Conservation (phyloP, 2,113 vertebrate genomes). For the Micronisus gabar region DNA sequence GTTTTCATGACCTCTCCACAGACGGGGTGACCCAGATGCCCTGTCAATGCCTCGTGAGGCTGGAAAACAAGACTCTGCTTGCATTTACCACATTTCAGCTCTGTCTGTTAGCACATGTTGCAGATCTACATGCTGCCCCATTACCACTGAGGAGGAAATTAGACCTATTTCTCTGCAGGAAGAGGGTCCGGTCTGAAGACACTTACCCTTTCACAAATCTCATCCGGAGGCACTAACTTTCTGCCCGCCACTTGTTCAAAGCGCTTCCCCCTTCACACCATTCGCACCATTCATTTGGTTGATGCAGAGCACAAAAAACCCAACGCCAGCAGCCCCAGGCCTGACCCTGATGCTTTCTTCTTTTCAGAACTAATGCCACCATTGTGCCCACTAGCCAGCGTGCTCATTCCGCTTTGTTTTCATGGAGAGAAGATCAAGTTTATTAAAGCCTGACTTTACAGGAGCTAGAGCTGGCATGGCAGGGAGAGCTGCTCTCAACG, state of each 20-base stretch:
- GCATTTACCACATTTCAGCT: background rate
- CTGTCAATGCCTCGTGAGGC: background rate
- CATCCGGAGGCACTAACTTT: background rate
- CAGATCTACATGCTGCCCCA: background rate
- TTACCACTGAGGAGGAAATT: background rate
- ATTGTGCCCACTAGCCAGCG: background rate
- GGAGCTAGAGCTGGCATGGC: background rate
- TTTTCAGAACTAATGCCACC: background rate
- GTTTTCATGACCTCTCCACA: background rate
- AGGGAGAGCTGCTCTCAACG: background rate
- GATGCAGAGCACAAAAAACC: background rate
- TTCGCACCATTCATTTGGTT: background rate
- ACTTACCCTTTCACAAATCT: background rate
- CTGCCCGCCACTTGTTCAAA: background rate
- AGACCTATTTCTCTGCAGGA: background rate
- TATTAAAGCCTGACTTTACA: background rate
- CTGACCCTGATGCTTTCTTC: background rate
- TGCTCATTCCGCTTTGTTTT: background rate
- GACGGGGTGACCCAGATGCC: background rate
- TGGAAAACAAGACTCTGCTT: background rate
- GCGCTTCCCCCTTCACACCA: background rate
- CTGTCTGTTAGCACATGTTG: background rate
- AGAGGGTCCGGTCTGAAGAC: background rate
- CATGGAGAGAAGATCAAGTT: background rate
- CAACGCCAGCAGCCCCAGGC: background rate